These are phyloP conservation scores for Halcyon leucocephala DNA, from an alignment of 2,797 vertebrate genomes.

Conservation along the genomic window DNA sequence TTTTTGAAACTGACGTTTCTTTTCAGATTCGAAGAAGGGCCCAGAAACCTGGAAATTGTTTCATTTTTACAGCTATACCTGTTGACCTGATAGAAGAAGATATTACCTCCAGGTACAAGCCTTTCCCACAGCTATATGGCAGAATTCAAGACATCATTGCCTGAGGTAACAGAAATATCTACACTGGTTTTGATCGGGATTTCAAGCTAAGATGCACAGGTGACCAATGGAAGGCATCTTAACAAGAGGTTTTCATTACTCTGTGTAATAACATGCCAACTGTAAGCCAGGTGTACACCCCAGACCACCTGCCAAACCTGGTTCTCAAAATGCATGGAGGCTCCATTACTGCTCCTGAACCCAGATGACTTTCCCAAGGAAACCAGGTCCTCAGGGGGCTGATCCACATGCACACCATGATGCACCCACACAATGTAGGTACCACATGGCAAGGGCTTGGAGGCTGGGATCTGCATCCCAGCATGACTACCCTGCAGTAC, in stretches of 20 bases:
- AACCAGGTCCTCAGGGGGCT: background rate
- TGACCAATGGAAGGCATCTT: background rate
- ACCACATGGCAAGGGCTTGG: rapidly evolving
- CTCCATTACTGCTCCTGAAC: background rate
- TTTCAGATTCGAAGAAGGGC: background rate
- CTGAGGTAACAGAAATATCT: background rate
- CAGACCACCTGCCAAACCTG: background rate
- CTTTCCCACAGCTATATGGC: background rate
- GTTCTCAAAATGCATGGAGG: background rate
- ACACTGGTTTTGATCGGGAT: background rate
- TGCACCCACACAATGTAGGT: background rate
- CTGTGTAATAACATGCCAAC: background rate
- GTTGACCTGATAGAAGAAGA: background rate
- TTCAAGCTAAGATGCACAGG: background rate
- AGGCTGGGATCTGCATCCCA: background rate
- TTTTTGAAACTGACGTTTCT: background rate
- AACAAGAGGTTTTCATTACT: background rate
- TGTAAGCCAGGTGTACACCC: background rate
- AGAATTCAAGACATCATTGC: background rate
- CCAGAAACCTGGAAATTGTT: background rate
- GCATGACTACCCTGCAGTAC: rapidly evolving
- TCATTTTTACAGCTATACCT: background rate
- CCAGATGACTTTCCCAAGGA: background rate
- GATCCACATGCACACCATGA: background rate
- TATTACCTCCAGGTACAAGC: background rate